A percentile compares a stretch with the other conserved stretches of the same genome.
Conservation (phyloP, 1,140 invertebrate genomes). For the Dreissena rostriformis region DNA sequence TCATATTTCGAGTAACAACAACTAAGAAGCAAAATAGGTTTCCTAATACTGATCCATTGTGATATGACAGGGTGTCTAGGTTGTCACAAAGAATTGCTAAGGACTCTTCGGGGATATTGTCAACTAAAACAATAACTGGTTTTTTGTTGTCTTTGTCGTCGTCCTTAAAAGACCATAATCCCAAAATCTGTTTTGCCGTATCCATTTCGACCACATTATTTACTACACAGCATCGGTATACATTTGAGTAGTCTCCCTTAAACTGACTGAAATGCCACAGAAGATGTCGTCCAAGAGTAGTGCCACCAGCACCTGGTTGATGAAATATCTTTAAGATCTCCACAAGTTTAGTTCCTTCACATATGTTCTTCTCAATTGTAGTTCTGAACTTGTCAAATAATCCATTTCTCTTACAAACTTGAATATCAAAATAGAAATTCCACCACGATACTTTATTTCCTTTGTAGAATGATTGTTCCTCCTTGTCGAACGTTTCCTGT, state of each 20-base stretch:
- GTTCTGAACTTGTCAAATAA: constrained; percentile 17
- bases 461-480: constrained; percentile 16
- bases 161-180: constrained; percentile 26
- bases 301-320: constrained; percentile 37
- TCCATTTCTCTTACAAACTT: constrained; percentile 23
- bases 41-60: background rate
- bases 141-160: constrained; percentile 1
- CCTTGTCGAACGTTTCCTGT: background rate
- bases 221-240: constrained; percentile 30
- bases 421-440: constrained; percentile 30
- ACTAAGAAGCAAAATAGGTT: constrained; percentile 35
- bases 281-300: constrained; percentile 26
- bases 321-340: constrained; percentile 8
- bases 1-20: background rate
- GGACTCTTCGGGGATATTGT: constrained; percentile 28
- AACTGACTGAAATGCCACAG: constrained; percentile 46
- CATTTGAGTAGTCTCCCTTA: background rate
- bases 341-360: background rate
- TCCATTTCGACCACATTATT: constrained; percentile 11
- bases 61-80: background rate
- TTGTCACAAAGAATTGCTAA: background rate
- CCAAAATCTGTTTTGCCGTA: constrained; percentile 17
- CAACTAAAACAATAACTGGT: constrained; percentile 25
- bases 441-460: constrained; percentile 26
- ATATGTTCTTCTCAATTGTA: constrained; percentile 12